Evolutionary conservation across 2,888 invertebrate genomes (phyloP).

Genomic region (Tachina lurida): DNA sequence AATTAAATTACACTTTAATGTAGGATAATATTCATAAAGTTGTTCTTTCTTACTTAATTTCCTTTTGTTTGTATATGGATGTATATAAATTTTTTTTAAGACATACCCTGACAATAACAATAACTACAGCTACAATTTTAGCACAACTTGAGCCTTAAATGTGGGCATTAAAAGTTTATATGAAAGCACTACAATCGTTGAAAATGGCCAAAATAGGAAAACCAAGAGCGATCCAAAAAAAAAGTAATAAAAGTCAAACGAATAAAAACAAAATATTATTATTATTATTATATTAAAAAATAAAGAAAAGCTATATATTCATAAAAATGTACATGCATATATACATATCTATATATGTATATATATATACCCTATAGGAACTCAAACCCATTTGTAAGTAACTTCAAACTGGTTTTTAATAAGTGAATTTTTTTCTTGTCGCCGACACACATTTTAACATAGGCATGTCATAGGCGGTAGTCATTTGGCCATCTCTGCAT

Average conservation of each 20-base stretch:
- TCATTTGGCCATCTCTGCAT: too few relatives aligned
- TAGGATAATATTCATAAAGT: slow-evolving; percentile 71
- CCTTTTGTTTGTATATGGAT: slow-evolving; percentile 6
- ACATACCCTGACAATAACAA: slow-evolving; percentile 26
- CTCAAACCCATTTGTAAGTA: too few relatives aligned
- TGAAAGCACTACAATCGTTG: slow-evolving; percentile 63
- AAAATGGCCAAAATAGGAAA: slow-evolving; percentile 55
- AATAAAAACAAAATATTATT: slow-evolving; percentile 41
- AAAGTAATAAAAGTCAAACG: slow-evolving; percentile 45
- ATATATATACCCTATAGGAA: too few relatives aligned
- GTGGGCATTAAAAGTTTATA: slow-evolving; percentile 67
- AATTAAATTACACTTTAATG: slow-evolving; percentile 71
- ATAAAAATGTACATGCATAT: slow-evolving; percentile 30
- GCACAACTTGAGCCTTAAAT: slow-evolving; percentile 63
- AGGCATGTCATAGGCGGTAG: too few relatives aligned
- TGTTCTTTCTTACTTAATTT: slow-evolving; percentile 14
- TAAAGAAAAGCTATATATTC: slow-evolving; percentile 36
- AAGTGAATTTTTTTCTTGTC: too few relatives aligned
- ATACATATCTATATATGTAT: neutral
- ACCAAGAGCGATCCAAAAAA: neutral
- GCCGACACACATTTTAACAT: too few relatives aligned
- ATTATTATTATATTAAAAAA: slow-evolving; percentile 40
- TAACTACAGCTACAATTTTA: slow-evolving; percentile 26
- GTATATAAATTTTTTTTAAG: slow-evolving; percentile 25
- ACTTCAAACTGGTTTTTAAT: too few relatives aligned